Base-by-base conservation (phyloP, 2,113 vertebrate genomes). In the Megaceryle maxima region DNA sequence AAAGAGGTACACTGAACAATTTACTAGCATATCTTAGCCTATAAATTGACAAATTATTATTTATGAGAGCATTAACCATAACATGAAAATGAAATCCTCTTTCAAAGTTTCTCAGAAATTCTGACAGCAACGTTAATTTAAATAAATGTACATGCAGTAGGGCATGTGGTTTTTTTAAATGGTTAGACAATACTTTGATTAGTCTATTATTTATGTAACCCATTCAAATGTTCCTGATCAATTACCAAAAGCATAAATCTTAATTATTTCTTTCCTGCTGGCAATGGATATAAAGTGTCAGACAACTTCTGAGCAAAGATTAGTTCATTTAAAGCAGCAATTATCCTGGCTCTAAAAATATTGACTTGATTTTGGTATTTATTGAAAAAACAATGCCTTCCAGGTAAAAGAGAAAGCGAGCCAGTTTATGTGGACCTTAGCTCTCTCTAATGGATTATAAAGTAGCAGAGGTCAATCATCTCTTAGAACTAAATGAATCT, bases 131-230 rank as follows among this genome's bases (percentile, higher is more conserved):
- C 3, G 1, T 85, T 97, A 95, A 97, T 97, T 94, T 90, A 96
- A 95, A 96, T 85, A 85, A 96, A 96, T 91, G 82, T 51, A 91
- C 53, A 91, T 28, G 55, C 69, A 95, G 87, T 51, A 94, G 43
- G 63, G 44, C 69, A 77, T 87, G 66, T 83, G 35, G 53, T 84
- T 80, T 91, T 79, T 92, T 77, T 53, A 64, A 96, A 76, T 25
- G 2, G 0, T 87, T 87, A 91, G 82, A 96, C 87, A 94, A 92
- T 92, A 82, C 81, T 88, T 92, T 96, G 94, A 97, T 94, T 96
- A 90, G 84, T 90, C 91, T 90, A 80, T 96, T 96, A 96, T 96
- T 97, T 97, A 94, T 94, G 89, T 94, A 95, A 95, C 79, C 87
- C 79, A 95, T 83, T 96, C 90, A 94, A 91, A 96, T 85, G 28